phyloP scores from a whole-genome alignment of 2,888 invertebrate genomes.

The Nymphalis c-album region DNA sequence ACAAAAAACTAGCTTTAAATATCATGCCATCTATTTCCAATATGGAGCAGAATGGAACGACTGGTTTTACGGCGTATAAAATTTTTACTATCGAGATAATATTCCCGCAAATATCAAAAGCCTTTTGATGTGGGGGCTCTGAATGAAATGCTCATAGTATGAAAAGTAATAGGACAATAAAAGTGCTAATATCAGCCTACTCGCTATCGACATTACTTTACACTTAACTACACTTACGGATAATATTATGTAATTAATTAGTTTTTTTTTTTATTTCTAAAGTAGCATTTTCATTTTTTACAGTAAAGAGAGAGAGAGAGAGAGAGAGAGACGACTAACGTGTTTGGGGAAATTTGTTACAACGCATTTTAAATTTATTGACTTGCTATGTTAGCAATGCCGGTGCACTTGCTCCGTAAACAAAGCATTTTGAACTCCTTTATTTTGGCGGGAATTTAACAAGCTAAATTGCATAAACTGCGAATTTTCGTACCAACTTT shows the following conservation, averaged over 20 bases:
- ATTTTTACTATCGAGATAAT: slow-evolving; percentile 56
- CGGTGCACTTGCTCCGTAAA: too few relatives aligned
- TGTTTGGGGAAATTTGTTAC: too few relatives aligned
- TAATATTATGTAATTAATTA: background rate
- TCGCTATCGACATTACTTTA: slow-evolving; percentile 10
- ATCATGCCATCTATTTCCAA: slow-evolving; percentile 38
- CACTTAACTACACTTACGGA: slow-evolving; percentile 1
- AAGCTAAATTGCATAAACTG: too few relatives aligned
- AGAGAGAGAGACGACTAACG: too few relatives aligned
- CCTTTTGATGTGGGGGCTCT: slow-evolving; percentile 41
- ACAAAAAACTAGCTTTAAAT: slow-evolving; percentile 25
- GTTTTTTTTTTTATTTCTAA: background rate
- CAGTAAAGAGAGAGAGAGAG: too few relatives aligned
- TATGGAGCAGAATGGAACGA: slow-evolving; percentile 43
- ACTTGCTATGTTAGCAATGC: too few relatives aligned
- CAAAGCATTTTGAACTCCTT: too few relatives aligned
- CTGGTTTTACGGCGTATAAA: slow-evolving; percentile 54
- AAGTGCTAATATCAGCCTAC: slow-evolving; percentile 24
- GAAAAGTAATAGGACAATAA: slow-evolving; percentile 43
- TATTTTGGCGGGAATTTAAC: too few relatives aligned
- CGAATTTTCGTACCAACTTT: too few relatives aligned
- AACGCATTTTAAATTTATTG: too few relatives aligned
- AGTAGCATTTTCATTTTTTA: background rate
- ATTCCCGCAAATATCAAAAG: slow-evolving; percentile 46
- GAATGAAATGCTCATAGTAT: slow-evolving; percentile 39